Evolutionary conservation across 2,113 vertebrate genomes (phyloP).

Genomic region (Caretta caretta): DNA sequence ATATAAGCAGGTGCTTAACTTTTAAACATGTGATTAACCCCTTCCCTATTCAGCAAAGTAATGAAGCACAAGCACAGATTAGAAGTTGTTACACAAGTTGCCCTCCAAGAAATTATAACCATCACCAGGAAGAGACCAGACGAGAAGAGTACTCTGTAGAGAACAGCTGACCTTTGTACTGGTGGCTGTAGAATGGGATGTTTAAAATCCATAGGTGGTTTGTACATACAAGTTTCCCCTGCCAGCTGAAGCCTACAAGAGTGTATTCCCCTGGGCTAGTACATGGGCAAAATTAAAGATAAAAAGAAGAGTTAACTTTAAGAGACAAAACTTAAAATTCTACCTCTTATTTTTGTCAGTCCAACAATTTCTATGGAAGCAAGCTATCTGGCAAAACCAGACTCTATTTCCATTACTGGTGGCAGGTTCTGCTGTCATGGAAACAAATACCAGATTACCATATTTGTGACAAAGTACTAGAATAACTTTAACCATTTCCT

Average conservation of each 20-base stretch:
- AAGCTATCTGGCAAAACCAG: not conserved
- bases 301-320: not conserved
- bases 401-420: not conserved
- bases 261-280: not conserved
- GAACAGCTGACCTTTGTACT: slow-evolving; percentile 10
- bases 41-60: not conserved
- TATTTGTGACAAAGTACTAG: not conserved
- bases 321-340: not conserved
- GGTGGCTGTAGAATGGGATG: not conserved
- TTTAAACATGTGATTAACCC: not conserved
- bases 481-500: not conserved
- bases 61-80: slow-evolving; percentile 41
- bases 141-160: not conserved
- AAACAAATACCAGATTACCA: not conserved
- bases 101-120: slow-evolving; percentile 41
- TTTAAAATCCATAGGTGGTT: not conserved
- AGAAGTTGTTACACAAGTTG: slow-evolving; percentile 19
- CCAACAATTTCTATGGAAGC: not conserved
- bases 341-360: not conserved
- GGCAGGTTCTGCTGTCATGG: not conserved
- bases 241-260: not conserved
- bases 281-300: not conserved
- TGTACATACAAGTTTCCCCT: not conserved
- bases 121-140: slow-evolving; percentile 48
- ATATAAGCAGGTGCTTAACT: slow-evolving; percentile 20